Evolutionary conservation across 1,140 invertebrate species (phyloP), one percentile per base, ranked within the genome.

Genomic region (Probaryconus sp.): DNA sequence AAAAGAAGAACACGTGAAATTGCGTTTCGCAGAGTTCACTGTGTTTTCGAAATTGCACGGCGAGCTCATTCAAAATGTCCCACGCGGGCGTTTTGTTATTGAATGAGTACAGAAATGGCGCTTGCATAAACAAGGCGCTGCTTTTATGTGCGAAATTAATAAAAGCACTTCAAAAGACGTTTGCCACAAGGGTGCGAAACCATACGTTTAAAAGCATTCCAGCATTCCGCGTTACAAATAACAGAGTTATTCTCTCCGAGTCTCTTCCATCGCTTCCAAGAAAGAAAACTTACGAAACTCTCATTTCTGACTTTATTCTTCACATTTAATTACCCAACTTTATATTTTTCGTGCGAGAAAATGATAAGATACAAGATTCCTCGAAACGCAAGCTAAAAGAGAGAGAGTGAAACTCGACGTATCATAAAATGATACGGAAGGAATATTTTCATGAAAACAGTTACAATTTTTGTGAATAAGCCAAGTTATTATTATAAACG

Each of bases 351-450:
- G 50, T 50, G 24, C 24, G 14, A 40, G 18, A 9, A 42, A 17
- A 13, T 50, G 67, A 70, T 70, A 70, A 70, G 67, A 61, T 50
- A 56, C 17, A 71, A 63, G 56, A 63, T 71, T 45, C 26, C n/a
- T n/a, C n/a, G n/a, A n/a, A n/a, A n/a, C n/a, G n/a, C n/a, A n/a
- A n/a, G n/a, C n/a, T n/a, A n/a, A n/a, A n/a, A n/a, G 35, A 56
- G 33, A 30, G 50, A 63, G 50, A 24, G 26, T 18, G 3, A 10
- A n/a, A n/a, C n/a, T n/a, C n/a, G n/a, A n/a, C n/a, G n/a, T n/a
- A n/a, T n/a, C n/a, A n/a, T n/a, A n/a, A n/a, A n/a, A n/a, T n/a
- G n/a, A n/a, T n/a, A n/a, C n/a, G n/a, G n/a, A n/a, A n/a, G n/a
- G n/a, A n/a, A n/a, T n/a, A n/a, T n/a, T n/a, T n/a, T n/a, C n/a